Evolutionary conservation across 2,113 vertebrate species (phyloP).

Genomic region (Petaurus breviceps): DNA sequence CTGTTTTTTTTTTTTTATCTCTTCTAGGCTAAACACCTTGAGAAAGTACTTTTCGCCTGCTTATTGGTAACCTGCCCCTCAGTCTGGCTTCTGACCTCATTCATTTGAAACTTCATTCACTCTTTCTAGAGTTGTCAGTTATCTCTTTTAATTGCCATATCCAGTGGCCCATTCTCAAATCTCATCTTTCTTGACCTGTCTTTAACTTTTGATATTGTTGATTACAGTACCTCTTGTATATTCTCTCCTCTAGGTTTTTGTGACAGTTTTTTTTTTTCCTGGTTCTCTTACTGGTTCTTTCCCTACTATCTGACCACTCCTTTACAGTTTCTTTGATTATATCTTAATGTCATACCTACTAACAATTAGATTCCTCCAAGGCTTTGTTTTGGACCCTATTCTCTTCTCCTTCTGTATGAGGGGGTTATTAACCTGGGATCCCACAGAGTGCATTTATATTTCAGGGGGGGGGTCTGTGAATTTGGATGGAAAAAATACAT

Average conservation of each 20-base stretch:
- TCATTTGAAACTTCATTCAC: background rate
- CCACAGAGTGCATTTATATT: background rate
- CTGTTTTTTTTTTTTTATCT: background rate
- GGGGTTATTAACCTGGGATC: background rate
- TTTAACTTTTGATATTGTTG: too few species aligned
- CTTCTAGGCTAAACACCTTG: background rate
- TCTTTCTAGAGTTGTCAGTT: background rate
- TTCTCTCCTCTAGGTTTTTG: background rate
- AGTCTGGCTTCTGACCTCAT: background rate
- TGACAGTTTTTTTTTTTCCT: background rate
- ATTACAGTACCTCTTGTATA: background rate
- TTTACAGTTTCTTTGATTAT: background rate
- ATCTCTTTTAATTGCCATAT: background rate
- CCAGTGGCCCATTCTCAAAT: background rate
- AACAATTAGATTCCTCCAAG: background rate
- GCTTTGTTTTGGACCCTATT: background rate
- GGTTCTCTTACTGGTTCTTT: background rate
- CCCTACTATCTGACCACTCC: background rate
- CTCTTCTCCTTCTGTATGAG: background rate
- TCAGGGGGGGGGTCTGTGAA: too few species aligned
- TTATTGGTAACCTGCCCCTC: background rate
- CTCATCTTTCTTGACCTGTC: background rate
- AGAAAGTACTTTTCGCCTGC: background rate
- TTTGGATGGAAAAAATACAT: background rate
- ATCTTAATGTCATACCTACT: background rate